Evolutionary conservation across 2,113 vertebrate species (phyloP).

Genomic region (Notechis scutatus): DNA sequence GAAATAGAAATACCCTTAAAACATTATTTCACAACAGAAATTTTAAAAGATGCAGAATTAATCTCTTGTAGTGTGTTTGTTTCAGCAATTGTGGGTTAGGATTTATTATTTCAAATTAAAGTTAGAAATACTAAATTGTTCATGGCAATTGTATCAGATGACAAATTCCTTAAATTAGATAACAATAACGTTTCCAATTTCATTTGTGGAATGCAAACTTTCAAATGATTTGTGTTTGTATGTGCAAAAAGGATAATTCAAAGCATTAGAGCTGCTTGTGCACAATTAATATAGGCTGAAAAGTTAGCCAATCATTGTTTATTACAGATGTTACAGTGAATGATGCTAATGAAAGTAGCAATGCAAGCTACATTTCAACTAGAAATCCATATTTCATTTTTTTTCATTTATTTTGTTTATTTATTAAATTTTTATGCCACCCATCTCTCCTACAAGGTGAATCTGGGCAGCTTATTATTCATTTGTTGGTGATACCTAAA

Average conservation of each 20-base stretch:
- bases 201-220: background rate
- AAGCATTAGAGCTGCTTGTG: background rate
- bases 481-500: background rate
- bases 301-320: background rate
- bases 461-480: background rate
- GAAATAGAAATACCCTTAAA: conserved; percentile 11
- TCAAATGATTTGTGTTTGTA: background rate
- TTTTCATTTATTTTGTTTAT: background rate
- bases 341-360: background rate
- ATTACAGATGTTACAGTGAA: background rate
- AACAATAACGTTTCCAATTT: background rate
- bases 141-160: background rate
- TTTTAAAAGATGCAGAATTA: background rate
- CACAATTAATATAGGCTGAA: background rate
- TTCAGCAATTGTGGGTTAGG: background rate
- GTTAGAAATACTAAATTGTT: background rate
- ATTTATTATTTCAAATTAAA: conserved; percentile 13
- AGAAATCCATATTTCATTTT: background rate
- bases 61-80: background rate
- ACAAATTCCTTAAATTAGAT: accelerated
- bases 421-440: background rate
- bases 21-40: background rate
- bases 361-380: background rate
- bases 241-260: background rate
- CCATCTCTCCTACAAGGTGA: background rate